These are phyloP conservation scores for Archilochus colubris DNA, from an alignment of 2,113 vertebrate species.

Conservation along the genomic window DNA sequence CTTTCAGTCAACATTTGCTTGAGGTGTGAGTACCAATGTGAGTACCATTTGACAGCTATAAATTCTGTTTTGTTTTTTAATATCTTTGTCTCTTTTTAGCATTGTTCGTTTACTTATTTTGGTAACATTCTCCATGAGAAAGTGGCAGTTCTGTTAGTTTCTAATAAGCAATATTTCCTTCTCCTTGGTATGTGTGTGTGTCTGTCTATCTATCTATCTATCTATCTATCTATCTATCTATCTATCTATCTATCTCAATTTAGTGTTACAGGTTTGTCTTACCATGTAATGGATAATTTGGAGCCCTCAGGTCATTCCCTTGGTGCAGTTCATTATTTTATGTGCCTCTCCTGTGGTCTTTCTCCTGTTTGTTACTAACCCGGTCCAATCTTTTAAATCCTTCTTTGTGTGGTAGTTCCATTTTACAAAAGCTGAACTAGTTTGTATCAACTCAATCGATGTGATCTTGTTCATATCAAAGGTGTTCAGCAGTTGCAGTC, in stretches of 20 bases:
- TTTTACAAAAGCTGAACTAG: conserved; percentile 36
- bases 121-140: neutral
- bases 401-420: conserved; percentile 18
- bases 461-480: conserved; percentile 27
- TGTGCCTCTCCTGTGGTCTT: conserved; percentile 3
- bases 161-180: neutral
- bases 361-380: conserved; percentile 34
- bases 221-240: too few relatives aligned
- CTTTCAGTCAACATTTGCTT: neutral
- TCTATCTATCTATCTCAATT: too few relatives aligned
- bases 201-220: too few relatives aligned
- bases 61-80: neutral
- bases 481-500: neutral
- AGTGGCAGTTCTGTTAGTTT: neutral
- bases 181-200: neutral
- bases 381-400: conserved; percentile 35
- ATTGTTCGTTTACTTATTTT: neutral
- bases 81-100: neutral
- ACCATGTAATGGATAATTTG: neutral
- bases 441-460: conserved; percentile 15
- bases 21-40: neutral
- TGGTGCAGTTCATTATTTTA: neutral
- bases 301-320: neutral
- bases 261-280: neutral
- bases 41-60: neutral